These are phyloP conservation scores for Saccopteryx leptura DNA, from an alignment of 2,113 vertebrate genomes.

Conservation along the genomic window DNA sequence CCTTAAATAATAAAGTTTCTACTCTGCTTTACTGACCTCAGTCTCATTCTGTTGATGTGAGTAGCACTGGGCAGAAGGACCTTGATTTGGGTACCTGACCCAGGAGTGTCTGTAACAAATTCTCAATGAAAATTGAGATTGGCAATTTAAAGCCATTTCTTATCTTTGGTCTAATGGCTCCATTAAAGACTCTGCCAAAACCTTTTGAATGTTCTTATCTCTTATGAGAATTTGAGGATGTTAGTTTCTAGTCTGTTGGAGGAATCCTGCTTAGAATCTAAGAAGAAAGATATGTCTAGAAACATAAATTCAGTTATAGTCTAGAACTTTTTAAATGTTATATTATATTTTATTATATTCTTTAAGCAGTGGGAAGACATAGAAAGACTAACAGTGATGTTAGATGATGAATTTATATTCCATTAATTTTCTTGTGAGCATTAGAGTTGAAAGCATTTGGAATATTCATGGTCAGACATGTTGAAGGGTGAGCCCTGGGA, in stretches of 20 bases:
- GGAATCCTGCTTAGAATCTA: neutral
- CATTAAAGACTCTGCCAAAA: neutral
- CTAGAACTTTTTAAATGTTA: neutral
- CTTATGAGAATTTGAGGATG: neutral
- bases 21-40: neutral
- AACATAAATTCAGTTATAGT: neutral
- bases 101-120: neutral
- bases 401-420: neutral
- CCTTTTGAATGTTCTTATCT: neutral
- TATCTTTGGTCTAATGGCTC: neutral
- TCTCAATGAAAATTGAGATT: neutral
- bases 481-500: neutral
- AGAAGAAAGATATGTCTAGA: neutral
- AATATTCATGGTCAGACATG: neutral
- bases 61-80: neutral
- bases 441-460: neutral
- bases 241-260: neutral
- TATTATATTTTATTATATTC: neutral
- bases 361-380: neutral
- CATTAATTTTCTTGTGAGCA: neutral
- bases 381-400: neutral
- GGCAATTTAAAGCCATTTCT: neutral
- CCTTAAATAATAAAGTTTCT: neutral
- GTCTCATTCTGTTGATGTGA: neutral
- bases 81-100: neutral